Evolutionary conservation across 2,888 invertebrate genomes (phyloP).

Genomic region (Romanomermis culicivorax): DNA sequence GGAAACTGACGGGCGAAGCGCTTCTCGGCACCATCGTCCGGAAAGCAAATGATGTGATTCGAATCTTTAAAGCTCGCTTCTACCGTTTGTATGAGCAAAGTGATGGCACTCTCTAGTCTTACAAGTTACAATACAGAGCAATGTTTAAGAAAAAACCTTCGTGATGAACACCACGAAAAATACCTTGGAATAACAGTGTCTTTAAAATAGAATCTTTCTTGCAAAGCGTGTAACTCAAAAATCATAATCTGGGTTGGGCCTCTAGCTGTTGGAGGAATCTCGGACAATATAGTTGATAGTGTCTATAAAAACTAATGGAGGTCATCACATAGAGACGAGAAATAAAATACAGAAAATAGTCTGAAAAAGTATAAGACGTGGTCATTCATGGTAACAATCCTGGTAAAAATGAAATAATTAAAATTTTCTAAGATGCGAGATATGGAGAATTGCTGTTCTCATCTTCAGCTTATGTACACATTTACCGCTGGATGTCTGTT

Average conservation of each 20-base stretch:
- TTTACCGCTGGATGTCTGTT: too few species aligned
- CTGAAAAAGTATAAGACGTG: too few species aligned
- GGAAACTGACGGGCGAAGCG: constrained; percentile 28
- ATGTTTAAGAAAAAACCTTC: constrained; percentile 1
- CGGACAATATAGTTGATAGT: constrained; percentile 29
- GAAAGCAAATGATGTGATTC: constrained; percentile 28
- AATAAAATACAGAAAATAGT: too few species aligned
- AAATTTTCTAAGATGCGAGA: too few species aligned
- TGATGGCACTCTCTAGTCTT: constrained; percentile 31
- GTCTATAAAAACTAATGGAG: constrained; percentile 20
- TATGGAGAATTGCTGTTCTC: too few species aligned
- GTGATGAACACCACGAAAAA: not conserved
- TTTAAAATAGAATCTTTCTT: constrained; percentile 32
- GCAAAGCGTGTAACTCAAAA: constrained; percentile 32
- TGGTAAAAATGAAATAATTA: too few species aligned
- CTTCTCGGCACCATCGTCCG: constrained; percentile 32
- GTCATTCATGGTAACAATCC: too few species aligned
- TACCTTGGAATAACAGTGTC: constrained; percentile 31
- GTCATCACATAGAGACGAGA: too few species aligned
- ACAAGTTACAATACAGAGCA: constrained; percentile 2
- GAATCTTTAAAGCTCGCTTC: constrained; percentile 12
- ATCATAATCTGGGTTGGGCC: constrained; percentile 32
- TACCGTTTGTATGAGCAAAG: constrained; percentile 24
- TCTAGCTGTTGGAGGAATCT: constrained; percentile 29
- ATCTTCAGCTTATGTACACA: too few species aligned